phyloP scores from a whole-genome alignment of 2,888 invertebrate species.

The Choristoneura rosaceana region DNA sequence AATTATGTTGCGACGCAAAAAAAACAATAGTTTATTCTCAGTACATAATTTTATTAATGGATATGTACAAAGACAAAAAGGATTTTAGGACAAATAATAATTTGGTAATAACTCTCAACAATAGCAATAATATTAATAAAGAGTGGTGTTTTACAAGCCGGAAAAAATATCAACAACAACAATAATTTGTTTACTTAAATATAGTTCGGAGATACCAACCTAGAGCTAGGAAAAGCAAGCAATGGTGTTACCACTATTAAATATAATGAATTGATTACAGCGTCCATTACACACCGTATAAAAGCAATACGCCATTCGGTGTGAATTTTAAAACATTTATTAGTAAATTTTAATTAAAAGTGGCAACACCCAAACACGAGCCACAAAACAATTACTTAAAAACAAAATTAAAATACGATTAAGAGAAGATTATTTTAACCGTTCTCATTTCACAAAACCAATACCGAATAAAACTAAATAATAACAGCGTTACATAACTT shows the following conservation, averaged over 20 bases:
- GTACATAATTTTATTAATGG: slow-evolving; percentile 83
- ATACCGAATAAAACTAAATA: slow-evolving; percentile 59
- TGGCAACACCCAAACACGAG: slow-evolving; percentile 54
- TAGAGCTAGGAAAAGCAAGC: slow-evolving; percentile 45
- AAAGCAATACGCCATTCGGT: slow-evolving; percentile 3
- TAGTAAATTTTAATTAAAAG: slow-evolving; percentile 27
- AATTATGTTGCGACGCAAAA: neutral
- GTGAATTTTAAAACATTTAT: neutral
- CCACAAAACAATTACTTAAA: slow-evolving; percentile 56
- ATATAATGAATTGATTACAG: neutral
- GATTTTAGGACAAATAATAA: slow-evolving; percentile 79
- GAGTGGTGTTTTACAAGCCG: slow-evolving; percentile 71
- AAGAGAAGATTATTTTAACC: slow-evolving; percentile 59
- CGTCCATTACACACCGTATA: neutral
- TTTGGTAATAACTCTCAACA: slow-evolving; percentile 82
- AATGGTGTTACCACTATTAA: slow-evolving; percentile 52
- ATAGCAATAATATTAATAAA: slow-evolving; percentile 69
- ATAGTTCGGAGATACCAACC: slow-evolving; percentile 63
- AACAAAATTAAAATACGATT: slow-evolving; percentile 58
- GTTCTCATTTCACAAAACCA: slow-evolving; percentile 69
- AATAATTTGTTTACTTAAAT: slow-evolving; percentile 68
- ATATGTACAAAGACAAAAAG: slow-evolving; percentile 82
- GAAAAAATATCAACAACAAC: slow-evolving; percentile 77
- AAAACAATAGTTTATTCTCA: slow-evolving; percentile 64
- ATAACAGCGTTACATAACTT: slow-evolving; percentile 72